Base-by-base conservation (phyloP, 2,113 vertebrate genomes). In the Pampusana beccarii region DNA sequence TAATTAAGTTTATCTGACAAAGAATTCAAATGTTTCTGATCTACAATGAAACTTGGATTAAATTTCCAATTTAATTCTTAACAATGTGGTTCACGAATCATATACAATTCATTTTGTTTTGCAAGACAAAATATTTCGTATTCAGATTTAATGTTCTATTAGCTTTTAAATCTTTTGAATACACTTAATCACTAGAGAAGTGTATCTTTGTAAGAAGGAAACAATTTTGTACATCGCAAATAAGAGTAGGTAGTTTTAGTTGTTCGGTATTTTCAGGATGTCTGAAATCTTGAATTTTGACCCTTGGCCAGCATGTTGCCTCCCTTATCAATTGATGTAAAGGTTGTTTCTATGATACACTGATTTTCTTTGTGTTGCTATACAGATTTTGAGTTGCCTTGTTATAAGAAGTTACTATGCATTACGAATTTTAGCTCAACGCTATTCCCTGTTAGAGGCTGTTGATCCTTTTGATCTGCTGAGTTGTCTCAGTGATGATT, bases 1-100 rank as follows among this genome's bases (percentile, higher is more conserved):
- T 97, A 90, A 95, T 97, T 96, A 97, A 92, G 86, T 88, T 97
- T 91, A 92, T 91, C 94, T 95, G 75, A 96, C 92, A 66, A 62
- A 86, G 94, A 88, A 95, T 90, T 96, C 94, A 95, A 50, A 95
- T 78, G 53, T 88, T 96, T 92, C 88, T 91, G 90, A 96, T 94
- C 72, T 94, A 79, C 80, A 95, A 8, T 91, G 81, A 94, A 94
- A 93, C 83, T 86, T 84, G 86, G 88, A 93, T 96, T 93, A 80
- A 88, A 92, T 95, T 93, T 88, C 72, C 58, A 88, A 61, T 96
- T 94, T 94, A 91, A 81, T 81, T 94, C 80, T 61, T 44, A 91
- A 92, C 92, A 95, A 13, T 95, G 46, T 70, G 80, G 83, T 82
- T 89, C 44, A 67, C 64, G 80, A 93, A 93, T 96, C 79, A 29